A percentile compares a stretch with the other conserved stretches of the same genome.
phyloP scores from a whole-genome alignment of 2,113 vertebrate species.

The Paradisaea rubra region DNA sequence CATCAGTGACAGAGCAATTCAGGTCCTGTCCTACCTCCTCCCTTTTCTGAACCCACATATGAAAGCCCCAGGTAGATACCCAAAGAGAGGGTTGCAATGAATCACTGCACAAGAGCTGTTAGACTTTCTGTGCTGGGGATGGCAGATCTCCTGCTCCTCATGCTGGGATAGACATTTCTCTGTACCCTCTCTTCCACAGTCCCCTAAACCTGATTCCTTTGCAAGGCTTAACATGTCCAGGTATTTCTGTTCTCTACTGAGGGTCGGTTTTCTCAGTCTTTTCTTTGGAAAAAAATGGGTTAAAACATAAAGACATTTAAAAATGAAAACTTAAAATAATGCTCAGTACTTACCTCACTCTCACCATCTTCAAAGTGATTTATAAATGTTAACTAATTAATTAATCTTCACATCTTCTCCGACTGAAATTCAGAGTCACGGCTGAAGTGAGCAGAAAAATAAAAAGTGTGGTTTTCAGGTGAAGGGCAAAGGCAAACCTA shows the following conservation, averaged over 20 bases:
- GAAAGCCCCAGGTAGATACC: rapidly evolving
- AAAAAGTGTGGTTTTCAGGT: neutral
- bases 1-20: neutral
- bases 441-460: neutral
- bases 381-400: slow-evolving; percentile 52
- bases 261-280: neutral
- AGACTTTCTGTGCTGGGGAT: neutral
- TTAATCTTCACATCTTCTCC: slow-evolving; percentile 26
- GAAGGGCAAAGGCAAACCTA: neutral
- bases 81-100: neutral
- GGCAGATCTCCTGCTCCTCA: neutral
- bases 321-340: neutral
- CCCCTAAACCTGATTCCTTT: neutral
- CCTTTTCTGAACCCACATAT: neutral
- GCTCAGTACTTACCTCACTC: slow-evolving; percentile 8
- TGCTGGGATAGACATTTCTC: neutral
- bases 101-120: rapidly evolving
- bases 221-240: too few species aligned
- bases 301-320: neutral
- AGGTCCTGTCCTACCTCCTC: neutral
- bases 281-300: neutral
- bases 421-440: neutral
- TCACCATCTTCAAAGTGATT: slow-evolving; percentile 36
- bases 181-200: neutral
- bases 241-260: neutral